Percentiles rank a stretch among this genome's conserved stretches.
These are phyloP conservation scores for Montipora capricornis DNA, from an alignment of 64 coral and sea anemone genomes.

Conservation along the genomic window DNA sequence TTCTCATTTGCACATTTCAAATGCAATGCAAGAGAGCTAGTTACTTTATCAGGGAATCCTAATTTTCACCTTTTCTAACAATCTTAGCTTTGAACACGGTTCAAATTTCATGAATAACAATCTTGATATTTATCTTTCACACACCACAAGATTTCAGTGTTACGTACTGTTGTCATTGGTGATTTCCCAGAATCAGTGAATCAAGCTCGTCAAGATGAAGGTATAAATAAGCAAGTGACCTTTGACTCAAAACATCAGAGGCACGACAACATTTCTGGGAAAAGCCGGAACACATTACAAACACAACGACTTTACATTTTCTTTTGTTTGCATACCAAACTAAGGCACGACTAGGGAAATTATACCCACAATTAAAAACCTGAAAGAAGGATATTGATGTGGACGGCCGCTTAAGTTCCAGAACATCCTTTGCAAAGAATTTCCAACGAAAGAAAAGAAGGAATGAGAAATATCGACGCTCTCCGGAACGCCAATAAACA, in stretches of 20 bases:
- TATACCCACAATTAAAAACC: not conserved
- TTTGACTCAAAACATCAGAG: not conserved
- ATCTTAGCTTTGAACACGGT: no score
- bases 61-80: no score
- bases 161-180: no score
- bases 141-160: no score
- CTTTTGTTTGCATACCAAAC: not conserved
- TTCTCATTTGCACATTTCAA: no score
- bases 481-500: not conserved
- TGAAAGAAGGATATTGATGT: no score
- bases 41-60: no score
- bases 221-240: not conserved
- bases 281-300: conserved; percentile 13
- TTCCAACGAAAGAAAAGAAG: not conserved
- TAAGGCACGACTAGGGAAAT: not conserved
- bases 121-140: no score
- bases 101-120: no score
- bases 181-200: not conserved
- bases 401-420: no score
- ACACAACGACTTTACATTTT: not conserved
- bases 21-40: no score
- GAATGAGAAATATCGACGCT: not conserved
- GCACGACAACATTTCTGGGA: conserved; percentile 30
- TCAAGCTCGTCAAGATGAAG: not conserved
- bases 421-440: not conserved